Evolutionary conservation across 2,113 vertebrate species (phyloP).

Genomic region (Amazona vittata): DNA sequence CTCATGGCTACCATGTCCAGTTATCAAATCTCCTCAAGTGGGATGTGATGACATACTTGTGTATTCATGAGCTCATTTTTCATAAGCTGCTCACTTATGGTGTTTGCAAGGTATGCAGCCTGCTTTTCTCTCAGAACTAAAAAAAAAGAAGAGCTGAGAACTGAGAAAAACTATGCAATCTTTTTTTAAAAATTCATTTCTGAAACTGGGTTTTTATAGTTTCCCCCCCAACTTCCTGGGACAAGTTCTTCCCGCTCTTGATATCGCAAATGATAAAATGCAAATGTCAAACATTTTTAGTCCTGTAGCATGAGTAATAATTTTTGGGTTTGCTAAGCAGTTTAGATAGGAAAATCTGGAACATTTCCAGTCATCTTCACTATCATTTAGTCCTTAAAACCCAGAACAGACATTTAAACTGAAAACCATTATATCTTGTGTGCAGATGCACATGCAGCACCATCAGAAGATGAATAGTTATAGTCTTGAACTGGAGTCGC

Average conservation of each 20-base stretch:
- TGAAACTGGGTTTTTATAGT: conserved; percentile 46
- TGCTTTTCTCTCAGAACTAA: conserved; percentile 55
- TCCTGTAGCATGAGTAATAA: conserved; percentile 75
- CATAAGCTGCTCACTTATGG: conserved; percentile 64
- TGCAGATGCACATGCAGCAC: conserved; percentile 72
- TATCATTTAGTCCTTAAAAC: conserved; percentile 81
- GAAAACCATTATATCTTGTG: conserved; percentile 70
- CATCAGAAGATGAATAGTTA: conserved; percentile 74
- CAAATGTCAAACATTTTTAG: conserved; percentile 80
- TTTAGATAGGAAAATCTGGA: conserved; percentile 76
- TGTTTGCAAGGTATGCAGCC: conserved; percentile 40
- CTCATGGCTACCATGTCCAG: conserved; percentile 48
- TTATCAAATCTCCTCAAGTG: conserved; percentile 63
- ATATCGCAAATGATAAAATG: conserved; percentile 66
- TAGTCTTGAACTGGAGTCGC: conserved; percentile 68
- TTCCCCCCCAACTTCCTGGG: conserved; percentile 57
- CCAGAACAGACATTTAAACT: conserved; percentile 78
- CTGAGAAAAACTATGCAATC: not conserved
- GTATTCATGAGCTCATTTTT: conserved; percentile 67
- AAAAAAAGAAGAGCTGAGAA: conserved; percentile 54
- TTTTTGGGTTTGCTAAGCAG: conserved; percentile 72
- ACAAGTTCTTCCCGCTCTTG: conserved; percentile 61
- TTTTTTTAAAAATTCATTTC: conserved; percentile 52
- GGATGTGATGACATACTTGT: conserved; percentile 64
- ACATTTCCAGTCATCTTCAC: conserved; percentile 75